Percentiles rank a stretch among this genome's conserved stretches.
Conservation (phyloP, 1,140 invertebrate genomes). For the Rhyzopertha dominica region DNA sequence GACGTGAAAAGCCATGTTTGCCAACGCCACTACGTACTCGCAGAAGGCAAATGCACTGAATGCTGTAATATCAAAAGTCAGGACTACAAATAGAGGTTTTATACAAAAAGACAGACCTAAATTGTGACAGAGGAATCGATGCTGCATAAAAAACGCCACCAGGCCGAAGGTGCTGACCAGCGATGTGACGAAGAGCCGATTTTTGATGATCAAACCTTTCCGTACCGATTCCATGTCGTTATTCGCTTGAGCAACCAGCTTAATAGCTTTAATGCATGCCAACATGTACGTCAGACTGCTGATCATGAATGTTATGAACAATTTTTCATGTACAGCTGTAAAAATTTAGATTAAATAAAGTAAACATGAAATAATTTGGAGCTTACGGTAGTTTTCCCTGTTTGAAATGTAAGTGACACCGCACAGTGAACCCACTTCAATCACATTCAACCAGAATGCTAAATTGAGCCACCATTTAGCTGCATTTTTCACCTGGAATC, state of each 20-base stretch:
- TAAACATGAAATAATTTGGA: conserved; percentile 15
- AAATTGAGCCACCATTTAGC: conserved; percentile 62
- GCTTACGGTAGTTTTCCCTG: conserved; percentile 91
- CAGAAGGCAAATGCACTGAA: conserved; percentile 92
- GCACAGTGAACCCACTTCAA: conserved; percentile 76
- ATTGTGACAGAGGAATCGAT: conserved; percentile 80
- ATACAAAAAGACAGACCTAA: conserved; percentile 61
- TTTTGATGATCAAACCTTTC: conserved; percentile 58
- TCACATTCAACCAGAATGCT: conserved; percentile 79
- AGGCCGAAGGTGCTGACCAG: conserved; percentile 74
- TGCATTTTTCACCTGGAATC: conserved; percentile 47
- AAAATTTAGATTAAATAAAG: conserved; percentile 37
- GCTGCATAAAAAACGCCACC: conserved; percentile 80
- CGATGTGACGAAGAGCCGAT: conserved; percentile 69
- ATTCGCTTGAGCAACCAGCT: conserved; percentile 33
- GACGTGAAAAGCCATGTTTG: conserved; percentile 88
- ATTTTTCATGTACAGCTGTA: conserved; percentile 85
- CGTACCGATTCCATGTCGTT: conserved; percentile 35
- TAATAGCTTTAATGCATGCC: conserved; percentile 53
- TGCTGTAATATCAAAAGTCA: conserved; percentile 53
- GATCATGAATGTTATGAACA: conserved; percentile 89
- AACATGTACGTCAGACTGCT: conserved; percentile 82
- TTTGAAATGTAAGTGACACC: conserved; percentile 91
- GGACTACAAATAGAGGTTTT: conserved; percentile 5
- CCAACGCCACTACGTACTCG: conserved; percentile 83